Conservation (phyloP, 2,888 invertebrate species). For the Eretmocerus hayati region DNA sequence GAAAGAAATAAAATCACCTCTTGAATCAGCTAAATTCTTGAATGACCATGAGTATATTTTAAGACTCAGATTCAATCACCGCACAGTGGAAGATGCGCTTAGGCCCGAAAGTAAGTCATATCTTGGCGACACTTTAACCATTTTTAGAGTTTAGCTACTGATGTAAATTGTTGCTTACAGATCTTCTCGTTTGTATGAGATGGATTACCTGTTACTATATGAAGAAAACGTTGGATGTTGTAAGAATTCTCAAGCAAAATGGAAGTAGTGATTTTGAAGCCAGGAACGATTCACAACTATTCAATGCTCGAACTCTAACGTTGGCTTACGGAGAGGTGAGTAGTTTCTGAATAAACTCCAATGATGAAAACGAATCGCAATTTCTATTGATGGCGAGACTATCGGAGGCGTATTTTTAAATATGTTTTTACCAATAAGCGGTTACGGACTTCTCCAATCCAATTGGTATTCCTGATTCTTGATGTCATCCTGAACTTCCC, state of each 20-base stretch:
- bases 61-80: constrained; percentile 50
- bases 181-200: constrained; percentile 61
- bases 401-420: too few relatives aligned
- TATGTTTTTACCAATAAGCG: too few relatives aligned
- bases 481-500: too few relatives aligned
- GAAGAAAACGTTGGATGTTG: constrained; percentile 59
- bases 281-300: constrained; percentile 81
- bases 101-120: constrained; percentile 49
- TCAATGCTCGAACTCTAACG: constrained; percentile 69
- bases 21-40: constrained; percentile 62
- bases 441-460: too few relatives aligned
- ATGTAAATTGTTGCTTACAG: constrained; percentile 45
- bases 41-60: constrained; percentile 52
- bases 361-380: too few relatives aligned
- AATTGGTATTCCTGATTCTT: too few relatives aligned
- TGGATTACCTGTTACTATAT: constrained; percentile 79
- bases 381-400: too few relatives aligned
- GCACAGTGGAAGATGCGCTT: constrained; percentile 49
- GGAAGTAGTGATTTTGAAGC: constrained; percentile 65
- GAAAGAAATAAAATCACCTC: constrained; percentile 52
- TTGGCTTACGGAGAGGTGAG: constrained; percentile 75
- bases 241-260: constrained; percentile 49
- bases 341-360: too few relatives aligned
- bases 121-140: too few relatives aligned
- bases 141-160: too few relatives aligned